phyloP scores from a whole-genome alignment of 1,140 invertebrate species.

The Ceratosolen solmsi region DNA sequence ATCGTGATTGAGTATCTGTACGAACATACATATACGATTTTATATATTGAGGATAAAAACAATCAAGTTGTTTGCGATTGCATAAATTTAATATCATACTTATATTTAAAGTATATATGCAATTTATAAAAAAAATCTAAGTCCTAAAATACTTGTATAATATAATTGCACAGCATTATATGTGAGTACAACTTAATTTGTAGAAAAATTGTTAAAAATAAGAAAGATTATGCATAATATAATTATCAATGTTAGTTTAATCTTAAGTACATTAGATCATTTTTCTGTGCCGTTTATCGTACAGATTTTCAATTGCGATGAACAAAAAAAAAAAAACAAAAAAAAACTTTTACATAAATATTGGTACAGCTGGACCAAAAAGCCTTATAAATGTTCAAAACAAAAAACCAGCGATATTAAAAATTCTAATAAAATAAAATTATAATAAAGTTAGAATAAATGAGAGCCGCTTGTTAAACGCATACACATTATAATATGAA shows the following conservation, averaged over 20 bases:
- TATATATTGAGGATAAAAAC: neutral
- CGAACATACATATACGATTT: neutral
- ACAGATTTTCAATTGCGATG: conserved; percentile 28
- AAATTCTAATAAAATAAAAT: no score
- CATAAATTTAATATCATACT: neutral
- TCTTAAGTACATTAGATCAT: neutral
- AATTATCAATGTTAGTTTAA: neutral
- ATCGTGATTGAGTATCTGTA: conserved; percentile 27
- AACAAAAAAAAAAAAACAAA: conserved; percentile 11
- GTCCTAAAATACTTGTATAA: neutral
- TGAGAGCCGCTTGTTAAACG: conserved; percentile 60
- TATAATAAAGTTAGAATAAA: conserved; percentile 30
- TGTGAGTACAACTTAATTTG: neutral
- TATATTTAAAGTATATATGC: neutral
- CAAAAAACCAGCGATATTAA: conserved; percentile 36
- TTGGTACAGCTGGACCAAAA: conserved; percentile 58
- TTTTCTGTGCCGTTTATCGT: conserved; percentile 4
- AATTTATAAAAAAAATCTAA: conserved; percentile 21
- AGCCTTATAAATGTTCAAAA: conserved; percentile 57
- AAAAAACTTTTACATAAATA: conserved; percentile 37
- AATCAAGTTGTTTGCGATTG: neutral
- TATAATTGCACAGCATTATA: neutral
- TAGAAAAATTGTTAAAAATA: neutral
- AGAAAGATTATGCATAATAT: conserved; percentile 3
- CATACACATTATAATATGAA: conserved; percentile 42